Evolutionary conservation across 1,140 invertebrate genomes (phyloP).

Genomic region (Plodia interpunctella): DNA sequence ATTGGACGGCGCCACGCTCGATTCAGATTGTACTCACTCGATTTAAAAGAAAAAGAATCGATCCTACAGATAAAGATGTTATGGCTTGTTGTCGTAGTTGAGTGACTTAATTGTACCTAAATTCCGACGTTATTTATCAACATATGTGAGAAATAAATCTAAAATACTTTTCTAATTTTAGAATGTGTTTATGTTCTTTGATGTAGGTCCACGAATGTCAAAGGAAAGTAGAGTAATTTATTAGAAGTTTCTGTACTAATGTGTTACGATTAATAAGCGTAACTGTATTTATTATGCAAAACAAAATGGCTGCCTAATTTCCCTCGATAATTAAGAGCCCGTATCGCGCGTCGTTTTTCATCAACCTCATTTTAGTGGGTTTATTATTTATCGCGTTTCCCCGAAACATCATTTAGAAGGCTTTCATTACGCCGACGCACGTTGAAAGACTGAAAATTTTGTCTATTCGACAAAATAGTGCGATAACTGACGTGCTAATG

Average conservation of each 20-base stretch:
- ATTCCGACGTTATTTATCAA: constrained; percentile 50
- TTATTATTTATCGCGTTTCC: constrained; percentile 62
- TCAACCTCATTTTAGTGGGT: constrained; percentile 48
- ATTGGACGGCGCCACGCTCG: constrained; percentile 68
- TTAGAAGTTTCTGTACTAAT: too few species aligned
- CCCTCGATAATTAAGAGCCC: constrained; percentile 54
- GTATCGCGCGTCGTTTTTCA: constrained; percentile 62
- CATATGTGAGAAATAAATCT: constrained; percentile 31
- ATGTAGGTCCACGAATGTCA: constrained; percentile 16
- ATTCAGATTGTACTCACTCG: constrained; percentile 60
- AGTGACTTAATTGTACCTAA: constrained; percentile 71
- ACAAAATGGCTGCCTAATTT: constrained; percentile 58
- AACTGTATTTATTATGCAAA: constrained; percentile 2
- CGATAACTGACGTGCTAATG: constrained; percentile 66
- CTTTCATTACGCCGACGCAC: constrained; percentile 58
- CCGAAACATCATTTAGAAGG: constrained; percentile 61
- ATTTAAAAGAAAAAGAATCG: constrained; percentile 70
- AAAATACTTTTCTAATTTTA: constrained; percentile 23
- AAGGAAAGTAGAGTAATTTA: not conserved
- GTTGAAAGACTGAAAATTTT: constrained; percentile 72
- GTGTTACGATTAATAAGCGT: not conserved
- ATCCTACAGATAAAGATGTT: constrained; percentile 67
- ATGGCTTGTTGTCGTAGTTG: constrained; percentile 58
- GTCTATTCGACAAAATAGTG: constrained; percentile 74
- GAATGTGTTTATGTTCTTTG: constrained; percentile 1